Conservation (phyloP, 53 echinoderm and acorn worm genomes). For the Paelopatides confundens region DNA sequence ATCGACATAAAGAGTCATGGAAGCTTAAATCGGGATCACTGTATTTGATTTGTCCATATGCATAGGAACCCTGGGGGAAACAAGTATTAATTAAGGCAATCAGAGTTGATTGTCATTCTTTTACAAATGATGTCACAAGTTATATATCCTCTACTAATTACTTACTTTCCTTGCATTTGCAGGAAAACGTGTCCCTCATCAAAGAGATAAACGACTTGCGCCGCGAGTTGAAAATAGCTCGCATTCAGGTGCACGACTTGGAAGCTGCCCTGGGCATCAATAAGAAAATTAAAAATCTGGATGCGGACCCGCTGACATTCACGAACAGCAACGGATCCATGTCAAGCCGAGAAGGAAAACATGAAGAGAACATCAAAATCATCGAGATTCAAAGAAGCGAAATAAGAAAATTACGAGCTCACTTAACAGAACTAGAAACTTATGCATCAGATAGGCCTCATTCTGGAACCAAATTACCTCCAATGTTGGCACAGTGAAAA, state of each 20-base stretch:
- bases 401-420: conserved; percentile 80
- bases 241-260: conserved; percentile 96
- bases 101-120: too few species aligned
- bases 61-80: too few species aligned
- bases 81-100: too few species aligned
- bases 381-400: conserved; percentile 95
- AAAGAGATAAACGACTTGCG: conserved; percentile 99
- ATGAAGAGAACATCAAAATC: conserved; percentile 93
- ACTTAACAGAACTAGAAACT: conserved; percentile 80
- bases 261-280: conserved; percentile 98
- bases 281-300: conserved; percentile 87
- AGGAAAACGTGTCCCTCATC: conserved; percentile 99
- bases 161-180: background rate
- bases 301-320: conserved; percentile 28
- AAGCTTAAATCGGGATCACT: too few species aligned
- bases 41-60: too few species aligned
- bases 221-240: conserved; percentile 95
- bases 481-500: conserved; percentile 84
- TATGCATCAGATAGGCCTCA: conserved; percentile 83
- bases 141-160: too few species aligned
- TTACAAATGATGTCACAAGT: too few species aligned
- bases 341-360: conserved; percentile 78
- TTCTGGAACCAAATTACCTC: conserved; percentile 91
- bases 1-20: too few species aligned
- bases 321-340: conserved; percentile 48